Percentiles rank a stretch among this genome's conserved stretches.
Conservation (phyloP, 2,888 invertebrate species). For the Saturnia japonica region DNA sequence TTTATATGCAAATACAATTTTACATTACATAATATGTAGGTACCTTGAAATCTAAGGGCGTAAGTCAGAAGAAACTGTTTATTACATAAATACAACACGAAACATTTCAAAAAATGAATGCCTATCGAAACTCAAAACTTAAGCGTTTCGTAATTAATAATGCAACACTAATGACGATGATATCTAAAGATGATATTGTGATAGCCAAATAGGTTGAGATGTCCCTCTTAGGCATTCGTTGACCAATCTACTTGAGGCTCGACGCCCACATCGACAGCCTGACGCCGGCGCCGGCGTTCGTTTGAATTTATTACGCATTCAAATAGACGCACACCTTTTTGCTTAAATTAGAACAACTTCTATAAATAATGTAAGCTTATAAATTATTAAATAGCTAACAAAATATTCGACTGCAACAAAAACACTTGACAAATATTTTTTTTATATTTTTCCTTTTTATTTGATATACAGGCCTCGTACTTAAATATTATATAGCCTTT, state of each 20-base stretch:
- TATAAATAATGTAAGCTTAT: background rate
- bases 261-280: background rate
- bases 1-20: background rate
- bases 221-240: constrained; percentile 3
- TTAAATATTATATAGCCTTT: too few species aligned
- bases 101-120: background rate
- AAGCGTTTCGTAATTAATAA: constrained; percentile 2
- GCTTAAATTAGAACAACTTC: background rate
- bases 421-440: too few species aligned
- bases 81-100: background rate
- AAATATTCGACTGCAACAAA: too few species aligned
- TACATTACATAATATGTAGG: background rate
- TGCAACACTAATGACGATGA: background rate
- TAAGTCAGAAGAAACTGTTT: background rate
- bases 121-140: background rate
- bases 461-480: too few species aligned
- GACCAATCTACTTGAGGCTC: constrained; percentile 1
- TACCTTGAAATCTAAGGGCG: background rate
- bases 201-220: background rate
- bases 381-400: too few species aligned
- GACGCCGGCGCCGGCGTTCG: background rate
- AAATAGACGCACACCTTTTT: background rate
- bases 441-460: too few species aligned
- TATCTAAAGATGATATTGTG: constrained; percentile 10
- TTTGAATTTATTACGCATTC: constrained; percentile 1